Evolutionary conservation across 2,113 vertebrate species (phyloP), one percentile per base, ranked within the genome.

Genomic region (Pygoscelis antarcticus): DNA sequence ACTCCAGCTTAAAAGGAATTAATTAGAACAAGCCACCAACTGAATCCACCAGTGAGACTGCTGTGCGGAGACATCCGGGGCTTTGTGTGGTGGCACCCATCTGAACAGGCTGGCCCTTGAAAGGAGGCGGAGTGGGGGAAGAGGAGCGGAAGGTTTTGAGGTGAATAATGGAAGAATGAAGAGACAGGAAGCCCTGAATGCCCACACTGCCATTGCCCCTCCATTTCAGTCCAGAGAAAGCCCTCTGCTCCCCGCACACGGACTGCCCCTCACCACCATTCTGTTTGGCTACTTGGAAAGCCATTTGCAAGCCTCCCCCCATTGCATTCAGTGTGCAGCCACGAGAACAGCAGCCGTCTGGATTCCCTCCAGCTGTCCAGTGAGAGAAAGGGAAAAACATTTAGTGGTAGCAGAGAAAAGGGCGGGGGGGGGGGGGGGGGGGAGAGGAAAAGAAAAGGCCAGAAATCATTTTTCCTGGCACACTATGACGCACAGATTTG

Each of bases 401-500:
- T 95, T 74, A 92, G 51, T 74, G 69, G 76, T 65, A 98, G 95
- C 77, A 80, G 51, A 42, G 30, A 86, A 96, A 93, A 79, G 38
- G 19, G 4, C 30, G 23, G 32, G 40, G 36, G 30, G 51, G n/a
- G 8, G 38, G 23, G 5, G 34, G 23, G 29, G 40, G 36, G 30
- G n/a, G n/a, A n/a, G 51, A 38, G 8, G 32, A 75, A 52, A 77
- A 81, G 17, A 51, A 71, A 71, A 89, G 78, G 16, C 26, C 69
- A 94, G 88, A 89, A 93, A 95, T 86, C 11, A 72, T 93, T 96
- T 97, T 96, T 96, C 93, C 93, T 96, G 96, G 95, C 93, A 89
- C 71, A 40, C 76, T 75, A 16, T 92, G 94, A 96, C 71, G 81
- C 89, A 96, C 75, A 61, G 95, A 86, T 93, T 90, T 72, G 89